phyloP scores from a whole-genome alignment of 2,888 invertebrate genomes.

The Torymus aiolomorphi region DNA sequence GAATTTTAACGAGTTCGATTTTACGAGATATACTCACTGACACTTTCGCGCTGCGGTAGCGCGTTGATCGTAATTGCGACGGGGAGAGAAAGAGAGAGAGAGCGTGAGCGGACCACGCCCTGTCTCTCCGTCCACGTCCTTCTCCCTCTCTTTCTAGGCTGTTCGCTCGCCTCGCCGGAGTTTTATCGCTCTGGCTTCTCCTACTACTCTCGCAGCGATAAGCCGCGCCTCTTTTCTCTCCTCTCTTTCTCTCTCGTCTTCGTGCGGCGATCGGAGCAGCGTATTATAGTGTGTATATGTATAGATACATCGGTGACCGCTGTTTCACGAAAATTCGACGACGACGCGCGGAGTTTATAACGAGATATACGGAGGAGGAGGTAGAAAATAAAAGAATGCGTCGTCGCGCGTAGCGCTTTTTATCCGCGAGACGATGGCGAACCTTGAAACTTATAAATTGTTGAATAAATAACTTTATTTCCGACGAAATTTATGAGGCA shows the following conservation, averaged over 20 bases:
- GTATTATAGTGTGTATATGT: neutral
- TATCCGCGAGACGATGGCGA: neutral
- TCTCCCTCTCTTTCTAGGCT: slow-evolving; percentile 65
- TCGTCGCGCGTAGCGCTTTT: too few relatives aligned
- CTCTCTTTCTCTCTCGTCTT: neutral
- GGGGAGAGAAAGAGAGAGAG: slow-evolving; percentile 67
- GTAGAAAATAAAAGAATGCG: too few relatives aligned
- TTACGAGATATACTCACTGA: slow-evolving; percentile 9
- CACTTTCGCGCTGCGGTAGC: slow-evolving; percentile 5
- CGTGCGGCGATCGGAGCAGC: neutral
- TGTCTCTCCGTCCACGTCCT: slow-evolving; percentile 68
- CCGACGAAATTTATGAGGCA: neutral
- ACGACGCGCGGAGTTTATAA: too few relatives aligned
- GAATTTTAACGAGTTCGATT: slow-evolving; percentile 25
- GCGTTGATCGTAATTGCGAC: slow-evolving; percentile 34
- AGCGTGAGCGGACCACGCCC: slow-evolving; percentile 73
- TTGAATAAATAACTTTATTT: slow-evolving; percentile 10
- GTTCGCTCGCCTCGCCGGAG: slow-evolving; percentile 47
- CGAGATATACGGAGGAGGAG: too few relatives aligned
- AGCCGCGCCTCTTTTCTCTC: slow-evolving; percentile 56
- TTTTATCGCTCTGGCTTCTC: slow-evolving; percentile 49
- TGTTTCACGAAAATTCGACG: too few relatives aligned
- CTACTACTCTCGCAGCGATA: slow-evolving; percentile 48
- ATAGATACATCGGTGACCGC: too few relatives aligned
- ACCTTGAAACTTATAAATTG: neutral